phyloP scores from a whole-genome alignment of 2,888 invertebrate species.

The Cephus rjabovi region DNA sequence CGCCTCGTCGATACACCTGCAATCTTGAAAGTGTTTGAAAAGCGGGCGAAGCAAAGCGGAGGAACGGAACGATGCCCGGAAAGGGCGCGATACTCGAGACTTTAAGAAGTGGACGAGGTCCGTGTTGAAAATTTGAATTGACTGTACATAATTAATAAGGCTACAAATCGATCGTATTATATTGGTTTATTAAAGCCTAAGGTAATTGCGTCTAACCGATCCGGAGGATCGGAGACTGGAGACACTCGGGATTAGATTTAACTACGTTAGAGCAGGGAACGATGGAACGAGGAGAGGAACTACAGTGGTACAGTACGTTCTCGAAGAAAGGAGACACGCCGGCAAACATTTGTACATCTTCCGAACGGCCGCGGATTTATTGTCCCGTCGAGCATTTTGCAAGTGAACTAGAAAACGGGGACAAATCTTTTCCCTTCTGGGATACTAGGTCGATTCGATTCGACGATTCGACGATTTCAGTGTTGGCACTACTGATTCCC shows the following conservation, averaged over 20 bases:
- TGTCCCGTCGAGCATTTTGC: constrained; percentile 9
- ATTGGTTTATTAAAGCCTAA: no score
- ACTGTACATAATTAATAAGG: no score
- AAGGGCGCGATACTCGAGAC: background rate
- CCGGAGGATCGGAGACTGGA: no score
- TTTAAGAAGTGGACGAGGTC: no score
- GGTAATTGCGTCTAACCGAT: no score
- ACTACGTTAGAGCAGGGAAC: background rate
- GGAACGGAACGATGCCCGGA: background rate
- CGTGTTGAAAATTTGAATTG: no score
- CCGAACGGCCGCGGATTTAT: constrained; percentile 14
- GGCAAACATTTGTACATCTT: constrained; percentile 31
- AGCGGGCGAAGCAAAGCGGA: no score
- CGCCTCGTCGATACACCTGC: constrained; percentile 20
- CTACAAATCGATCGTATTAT: no score
- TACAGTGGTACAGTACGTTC: no score
- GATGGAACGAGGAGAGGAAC: no score
- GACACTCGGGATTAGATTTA: no score
- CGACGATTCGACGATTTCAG: constrained; percentile 40
- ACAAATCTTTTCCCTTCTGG: constrained; percentile 26
- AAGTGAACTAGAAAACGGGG: background rate
- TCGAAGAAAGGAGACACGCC: constrained; percentile 17
- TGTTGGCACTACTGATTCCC: constrained; percentile 45
- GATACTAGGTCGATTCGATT: constrained; percentile 34
- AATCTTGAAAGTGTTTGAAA: constrained; percentile 7